Conservation (phyloP, 2,113 vertebrate genomes). For the Petaurus breviceps region DNA sequence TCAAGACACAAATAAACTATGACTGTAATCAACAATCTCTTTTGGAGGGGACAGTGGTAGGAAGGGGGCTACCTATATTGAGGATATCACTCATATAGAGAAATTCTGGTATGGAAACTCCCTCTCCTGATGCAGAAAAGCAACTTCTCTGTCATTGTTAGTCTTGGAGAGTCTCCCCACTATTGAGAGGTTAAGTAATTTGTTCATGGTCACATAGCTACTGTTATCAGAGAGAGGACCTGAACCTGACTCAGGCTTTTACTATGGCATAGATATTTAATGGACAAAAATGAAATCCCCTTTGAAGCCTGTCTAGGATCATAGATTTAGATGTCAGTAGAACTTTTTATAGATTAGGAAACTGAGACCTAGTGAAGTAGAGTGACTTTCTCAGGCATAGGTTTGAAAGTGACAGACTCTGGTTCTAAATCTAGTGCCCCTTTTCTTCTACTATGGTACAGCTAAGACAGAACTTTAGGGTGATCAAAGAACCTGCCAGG, state of each 20-base stretch:
- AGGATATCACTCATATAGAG: neutral
- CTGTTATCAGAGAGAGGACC: neutral
- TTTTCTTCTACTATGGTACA: neutral
- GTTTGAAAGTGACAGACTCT: neutral
- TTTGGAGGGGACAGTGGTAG: neutral
- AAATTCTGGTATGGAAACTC: neutral
- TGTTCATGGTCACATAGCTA: neutral
- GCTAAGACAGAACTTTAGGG: too few species aligned
- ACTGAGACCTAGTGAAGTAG: neutral
- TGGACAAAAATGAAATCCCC: neutral
- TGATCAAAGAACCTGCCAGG: too few species aligned
- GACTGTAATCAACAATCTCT: neutral
- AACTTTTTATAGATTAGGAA: neutral
- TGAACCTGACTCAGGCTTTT: neutral
- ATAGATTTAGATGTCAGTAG: neutral
- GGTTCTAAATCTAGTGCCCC: neutral
- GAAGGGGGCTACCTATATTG: neutral
- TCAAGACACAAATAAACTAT: neutral
- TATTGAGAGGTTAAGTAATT: neutral
- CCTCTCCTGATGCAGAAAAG: neutral
- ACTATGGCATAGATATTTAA: neutral
- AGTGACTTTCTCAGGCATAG: neutral
- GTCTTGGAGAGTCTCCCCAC: neutral
- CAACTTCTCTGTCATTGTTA: neutral
- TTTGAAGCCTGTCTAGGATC: neutral